phyloP scores from a whole-genome alignment of 1,140 invertebrate genomes.

The Diploscapter pachys region DNA sequence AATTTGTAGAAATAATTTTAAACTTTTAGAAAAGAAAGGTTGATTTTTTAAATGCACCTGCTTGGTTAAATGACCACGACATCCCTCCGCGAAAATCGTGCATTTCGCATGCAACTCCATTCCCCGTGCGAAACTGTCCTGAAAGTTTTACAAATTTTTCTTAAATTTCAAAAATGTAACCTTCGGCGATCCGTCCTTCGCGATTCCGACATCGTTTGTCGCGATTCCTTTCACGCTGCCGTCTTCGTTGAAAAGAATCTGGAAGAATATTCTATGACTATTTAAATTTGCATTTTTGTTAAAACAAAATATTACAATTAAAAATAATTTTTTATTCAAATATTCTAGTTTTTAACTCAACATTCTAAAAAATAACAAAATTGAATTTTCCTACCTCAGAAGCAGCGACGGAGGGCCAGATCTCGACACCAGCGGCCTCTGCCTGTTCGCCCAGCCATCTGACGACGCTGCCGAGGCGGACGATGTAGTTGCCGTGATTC shows the following conservation, averaged over 20 bases:
- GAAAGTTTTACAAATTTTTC: constrained; percentile 5
- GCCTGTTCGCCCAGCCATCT: constrained; percentile 93
- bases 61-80: constrained; percentile 94
- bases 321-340: not conserved
- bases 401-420: constrained; percentile 77
- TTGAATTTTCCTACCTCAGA: constrained; percentile 49
- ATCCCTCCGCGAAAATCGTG: constrained; percentile 97
- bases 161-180: not conserved
- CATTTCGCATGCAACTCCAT: constrained; percentile 98
- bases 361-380: too few relatives aligned
- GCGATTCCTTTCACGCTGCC: constrained; percentile 93
- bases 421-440: constrained; percentile 91
- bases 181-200: constrained; percentile 96
- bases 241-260: constrained; percentile 81
- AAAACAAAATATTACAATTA: not conserved
- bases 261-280: not conserved
- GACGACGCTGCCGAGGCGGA: constrained; percentile 89
- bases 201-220: constrained; percentile 95
- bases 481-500: constrained; percentile 98
- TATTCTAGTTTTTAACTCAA: too few relatives aligned
- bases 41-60: constrained; percentile 64
- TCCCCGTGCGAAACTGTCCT: constrained; percentile 87
- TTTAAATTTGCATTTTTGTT: not conserved
- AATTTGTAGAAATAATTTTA: constrained; percentile 3
- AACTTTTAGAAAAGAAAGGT: too few relatives aligned